Conservation (phyloP, 2,888 invertebrate species). For the Alsophila aescularia region DNA sequence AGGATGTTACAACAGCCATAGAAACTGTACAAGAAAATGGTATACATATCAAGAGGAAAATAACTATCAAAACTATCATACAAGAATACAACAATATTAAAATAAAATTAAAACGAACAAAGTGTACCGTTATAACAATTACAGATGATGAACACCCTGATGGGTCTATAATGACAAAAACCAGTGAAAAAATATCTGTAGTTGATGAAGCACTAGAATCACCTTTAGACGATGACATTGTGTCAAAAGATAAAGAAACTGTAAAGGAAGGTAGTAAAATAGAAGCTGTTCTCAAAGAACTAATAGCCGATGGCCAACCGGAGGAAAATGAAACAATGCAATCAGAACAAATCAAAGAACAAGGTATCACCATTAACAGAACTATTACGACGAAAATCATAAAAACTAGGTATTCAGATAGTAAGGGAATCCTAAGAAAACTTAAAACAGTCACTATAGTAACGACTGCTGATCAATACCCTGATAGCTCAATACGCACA, state of each 20-base stretch:
- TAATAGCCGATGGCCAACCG: constrained; percentile 45
- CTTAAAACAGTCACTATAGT: constrained; percentile 61
- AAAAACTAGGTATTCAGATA: constrained; percentile 60
- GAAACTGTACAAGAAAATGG: constrained; percentile 58
- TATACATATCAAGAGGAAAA: constrained; percentile 58
- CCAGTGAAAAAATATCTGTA: constrained; percentile 67
- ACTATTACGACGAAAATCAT: constrained; percentile 57
- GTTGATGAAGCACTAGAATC: constrained; percentile 54
- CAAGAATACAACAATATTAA: constrained; percentile 54
- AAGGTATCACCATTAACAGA: constrained; percentile 54
- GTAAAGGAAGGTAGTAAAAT: constrained; percentile 37
- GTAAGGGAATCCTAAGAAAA: constrained; percentile 51
- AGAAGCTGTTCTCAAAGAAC: constrained; percentile 49
- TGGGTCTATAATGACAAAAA: constrained; percentile 66
- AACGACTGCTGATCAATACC: constrained; percentile 70
- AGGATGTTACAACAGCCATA: constrained; percentile 50
- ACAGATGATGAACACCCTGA: constrained; percentile 73
- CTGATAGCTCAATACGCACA: constrained; percentile 61
- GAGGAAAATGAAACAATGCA: constrained; percentile 53
- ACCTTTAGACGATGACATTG: constrained; percentile 6
- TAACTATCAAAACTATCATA: constrained; percentile 55
- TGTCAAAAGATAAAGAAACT: constrained; percentile 10
- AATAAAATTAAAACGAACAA: constrained; percentile 56
- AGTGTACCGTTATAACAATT: constrained; percentile 63
- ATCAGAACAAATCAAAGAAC: constrained; percentile 53